Percentiles rank a stretch among this genome's conserved stretches.
Conservation (phyloP, 2,113 vertebrate species). For the Colinus virginianus region DNA sequence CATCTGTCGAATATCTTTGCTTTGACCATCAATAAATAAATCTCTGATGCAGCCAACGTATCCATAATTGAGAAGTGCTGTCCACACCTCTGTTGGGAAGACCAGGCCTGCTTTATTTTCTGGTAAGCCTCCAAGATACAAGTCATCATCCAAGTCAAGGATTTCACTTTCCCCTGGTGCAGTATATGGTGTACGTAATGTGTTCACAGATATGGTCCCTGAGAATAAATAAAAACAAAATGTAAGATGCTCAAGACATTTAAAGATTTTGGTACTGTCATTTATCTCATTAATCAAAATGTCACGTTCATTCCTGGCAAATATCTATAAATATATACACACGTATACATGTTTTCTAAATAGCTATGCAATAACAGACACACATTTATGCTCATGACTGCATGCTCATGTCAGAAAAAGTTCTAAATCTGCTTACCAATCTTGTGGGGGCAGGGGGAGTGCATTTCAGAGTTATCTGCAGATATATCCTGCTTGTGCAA, state of each 20-base stretch:
- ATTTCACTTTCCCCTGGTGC: conserved; percentile 98
- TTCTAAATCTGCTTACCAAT: not conserved
- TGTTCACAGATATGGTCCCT: conserved; percentile 98
- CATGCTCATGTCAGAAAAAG: not conserved
- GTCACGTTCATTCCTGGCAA: not conserved
- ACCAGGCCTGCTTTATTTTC: conserved; percentile 94
- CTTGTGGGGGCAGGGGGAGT: not conserved
- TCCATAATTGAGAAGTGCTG: conserved; percentile 96
- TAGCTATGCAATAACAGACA: not conserved
- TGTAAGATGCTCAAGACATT: not conserved
- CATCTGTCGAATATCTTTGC: conserved; percentile 95
- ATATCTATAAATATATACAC: not conserved
- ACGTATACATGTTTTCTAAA: not conserved
- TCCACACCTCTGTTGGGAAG: conserved; percentile 98
- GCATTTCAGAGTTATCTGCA: not conserved
- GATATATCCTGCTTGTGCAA: not conserved
- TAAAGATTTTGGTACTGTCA: not conserved
- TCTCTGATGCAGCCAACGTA: conserved; percentile 98
- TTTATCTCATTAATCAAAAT: not conserved
- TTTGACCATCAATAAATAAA: conserved; percentile 97
- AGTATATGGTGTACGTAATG: conserved; percentile 91
- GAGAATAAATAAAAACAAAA: conserved; percentile 25
- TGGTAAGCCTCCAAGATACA: conserved; percentile 95
- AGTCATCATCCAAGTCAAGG: conserved; percentile 94
- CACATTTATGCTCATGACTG: not conserved